Percentiles rank a stretch among this genome's conserved stretches.
Conservation (phyloP, 2,113 vertebrate genomes). For the Labeo catla region DNA sequence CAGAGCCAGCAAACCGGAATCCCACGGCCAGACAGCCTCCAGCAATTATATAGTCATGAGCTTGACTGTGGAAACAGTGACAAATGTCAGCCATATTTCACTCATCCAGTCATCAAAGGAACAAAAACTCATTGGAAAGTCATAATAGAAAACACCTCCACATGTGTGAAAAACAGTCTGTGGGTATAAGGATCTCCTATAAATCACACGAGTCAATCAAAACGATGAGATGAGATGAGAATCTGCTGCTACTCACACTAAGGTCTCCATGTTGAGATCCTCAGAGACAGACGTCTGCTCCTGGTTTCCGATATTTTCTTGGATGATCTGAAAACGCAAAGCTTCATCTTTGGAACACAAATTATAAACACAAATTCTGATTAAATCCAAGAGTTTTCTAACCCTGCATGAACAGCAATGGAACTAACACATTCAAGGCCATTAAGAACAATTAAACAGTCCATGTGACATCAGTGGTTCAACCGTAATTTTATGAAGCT, state of each 20-base stretch:
- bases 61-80: conserved; percentile 82
- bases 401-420: too few relatives aligned
- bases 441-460: too few relatives aligned
- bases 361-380: too few relatives aligned
- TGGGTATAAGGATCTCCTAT: conserved; percentile 6
- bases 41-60: conserved; percentile 95
- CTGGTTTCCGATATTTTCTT: conserved; percentile 86
- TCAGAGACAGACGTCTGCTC: conserved; percentile 85
- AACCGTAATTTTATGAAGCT: too few relatives aligned
- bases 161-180: background rate
- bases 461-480: too few relatives aligned
- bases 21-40: conserved; percentile 95
- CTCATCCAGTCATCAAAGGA: background rate
- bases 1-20: conserved; percentile 94
- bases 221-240: too few relatives aligned
- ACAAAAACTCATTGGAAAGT: conserved; percentile 1
- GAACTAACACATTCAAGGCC: too few relatives aligned
- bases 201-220: background rate
- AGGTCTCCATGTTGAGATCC: conserved; percentile 92
- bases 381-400: too few relatives aligned
- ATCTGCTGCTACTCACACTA: conserved; percentile 83
- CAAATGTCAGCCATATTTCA: background rate
- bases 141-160: conserved; percentile 18
- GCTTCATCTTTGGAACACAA: background rate
- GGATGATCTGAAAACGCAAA: conserved; percentile 83